phyloP scores from a whole-genome alignment of 1,140 invertebrate genomes.

The Danaus melanippus region DNA sequence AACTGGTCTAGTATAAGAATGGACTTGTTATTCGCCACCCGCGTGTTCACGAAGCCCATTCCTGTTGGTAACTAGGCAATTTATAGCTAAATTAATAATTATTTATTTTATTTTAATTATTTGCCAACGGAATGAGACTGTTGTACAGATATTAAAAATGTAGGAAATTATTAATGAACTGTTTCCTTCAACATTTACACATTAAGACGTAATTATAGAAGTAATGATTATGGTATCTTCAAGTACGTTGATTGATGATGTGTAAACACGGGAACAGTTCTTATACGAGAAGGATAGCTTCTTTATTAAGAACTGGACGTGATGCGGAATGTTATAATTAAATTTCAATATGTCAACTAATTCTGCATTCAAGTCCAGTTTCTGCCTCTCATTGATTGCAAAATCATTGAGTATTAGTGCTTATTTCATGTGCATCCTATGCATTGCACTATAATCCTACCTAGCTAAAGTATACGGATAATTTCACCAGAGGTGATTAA shows the following conservation, averaged over 20 bases:
- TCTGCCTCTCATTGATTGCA: slow-evolving; percentile 23
- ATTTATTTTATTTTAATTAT: slow-evolving; percentile 66
- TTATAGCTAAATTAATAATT: slow-evolving; percentile 66
- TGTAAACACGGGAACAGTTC: slow-evolving; percentile 25
- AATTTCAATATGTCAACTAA: slow-evolving; percentile 14
- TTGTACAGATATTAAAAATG: slow-evolving; percentile 65
- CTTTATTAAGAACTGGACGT: slow-evolving; percentile 18
- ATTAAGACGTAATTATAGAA: slow-evolving; percentile 17
- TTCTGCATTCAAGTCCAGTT: slow-evolving; percentile 15
- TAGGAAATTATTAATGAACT: slow-evolving; percentile 49
- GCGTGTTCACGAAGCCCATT: slow-evolving; percentile 69
- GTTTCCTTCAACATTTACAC: slow-evolving; percentile 32
- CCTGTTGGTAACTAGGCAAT: slow-evolving; percentile 68
- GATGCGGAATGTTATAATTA: slow-evolving; percentile 14
- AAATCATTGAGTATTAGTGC: slow-evolving; percentile 30
- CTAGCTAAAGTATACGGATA: slow-evolving; percentile 62
- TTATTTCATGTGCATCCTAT: slow-evolving; percentile 36
- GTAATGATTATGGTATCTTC: slow-evolving; percentile 12
- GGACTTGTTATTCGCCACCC: slow-evolving; percentile 68
- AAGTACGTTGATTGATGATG: not conserved
- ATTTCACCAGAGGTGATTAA: slow-evolving; percentile 26
- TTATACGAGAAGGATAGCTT: slow-evolving; percentile 32
- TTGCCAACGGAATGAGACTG: slow-evolving; percentile 70
- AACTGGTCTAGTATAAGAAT: slow-evolving; percentile 53
- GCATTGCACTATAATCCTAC: slow-evolving; percentile 45